A percentile compares a stretch with the other conserved stretches of the same genome.
These are phyloP conservation scores for Brachyrhaphis roseni DNA, from an alignment of 2,797 vertebrate genomes.

Conservation along the genomic window DNA sequence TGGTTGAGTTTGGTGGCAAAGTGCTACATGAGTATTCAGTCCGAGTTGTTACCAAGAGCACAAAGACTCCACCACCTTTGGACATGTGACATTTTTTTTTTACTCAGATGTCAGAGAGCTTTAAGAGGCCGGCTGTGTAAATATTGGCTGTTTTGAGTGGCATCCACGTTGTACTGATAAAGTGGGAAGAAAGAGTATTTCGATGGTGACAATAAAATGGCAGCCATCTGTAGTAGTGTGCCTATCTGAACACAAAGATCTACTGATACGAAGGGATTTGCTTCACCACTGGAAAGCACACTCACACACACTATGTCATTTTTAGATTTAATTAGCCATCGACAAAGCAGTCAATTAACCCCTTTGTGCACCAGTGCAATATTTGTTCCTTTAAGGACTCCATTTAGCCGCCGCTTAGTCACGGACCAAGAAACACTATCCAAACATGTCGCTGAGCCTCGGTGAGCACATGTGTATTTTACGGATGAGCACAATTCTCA, in stretches of 20 bases:
- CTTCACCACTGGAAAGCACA: neutral
- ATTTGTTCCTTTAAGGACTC: constrained; percentile 11
- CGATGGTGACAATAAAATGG: neutral
- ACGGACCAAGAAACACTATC: constrained; percentile 20
- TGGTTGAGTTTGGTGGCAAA: neutral
- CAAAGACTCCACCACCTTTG: neutral
- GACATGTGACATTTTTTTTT: neutral
- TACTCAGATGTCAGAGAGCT: neutral
- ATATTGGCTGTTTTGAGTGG: neutral
- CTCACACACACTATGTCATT: neutral
- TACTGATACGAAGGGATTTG: neutral
- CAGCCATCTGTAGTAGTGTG: neutral
- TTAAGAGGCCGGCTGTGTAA: neutral
- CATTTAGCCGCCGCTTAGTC: constrained; percentile 29
- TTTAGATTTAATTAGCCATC: constrained; percentile 16
- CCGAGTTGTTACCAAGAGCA: neutral
- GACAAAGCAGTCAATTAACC: constrained; percentile 24
- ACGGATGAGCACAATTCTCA: constrained; percentile 6
- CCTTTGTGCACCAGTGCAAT: constrained; percentile 19
- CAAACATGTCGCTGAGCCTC: constrained; percentile 8
- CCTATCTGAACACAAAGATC: constrained; percentile 7
- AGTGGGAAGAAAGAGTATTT: neutral
- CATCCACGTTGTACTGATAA: neutral
- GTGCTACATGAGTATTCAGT: neutral
- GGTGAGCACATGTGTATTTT: constrained; percentile 8